phyloP scores from a whole-genome alignment of 2,888 invertebrate genomes.

The Morpho achilles region DNA sequence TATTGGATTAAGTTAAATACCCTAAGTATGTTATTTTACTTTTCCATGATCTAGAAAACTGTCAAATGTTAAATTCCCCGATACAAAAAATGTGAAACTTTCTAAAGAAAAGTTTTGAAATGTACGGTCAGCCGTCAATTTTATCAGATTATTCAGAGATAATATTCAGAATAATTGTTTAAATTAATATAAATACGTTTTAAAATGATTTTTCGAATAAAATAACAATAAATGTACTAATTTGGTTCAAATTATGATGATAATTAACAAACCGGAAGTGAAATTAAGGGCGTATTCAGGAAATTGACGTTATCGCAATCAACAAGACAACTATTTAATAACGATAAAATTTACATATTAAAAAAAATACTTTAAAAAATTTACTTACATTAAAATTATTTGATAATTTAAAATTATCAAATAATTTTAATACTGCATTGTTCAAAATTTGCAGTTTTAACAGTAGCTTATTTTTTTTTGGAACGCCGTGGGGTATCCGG shows the following conservation, averaged over 20 bases:
- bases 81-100: neutral
- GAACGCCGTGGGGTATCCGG: too few relatives aligned
- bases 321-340: neutral
- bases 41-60: too few relatives aligned
- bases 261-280: conserved; percentile 18
- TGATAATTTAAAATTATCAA: too few relatives aligned
- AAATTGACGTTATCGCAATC: conserved; percentile 8
- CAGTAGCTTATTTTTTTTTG: neutral
- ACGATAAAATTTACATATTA: too few relatives aligned
- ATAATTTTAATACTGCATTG: too few relatives aligned
- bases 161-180: neutral
- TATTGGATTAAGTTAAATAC: too few relatives aligned
- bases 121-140: neutral
- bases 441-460: too few relatives aligned
- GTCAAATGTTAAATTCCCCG: too few relatives aligned
- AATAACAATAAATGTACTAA: neutral
- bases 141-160: neutral
- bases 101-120: neutral
- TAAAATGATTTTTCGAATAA: neutral
- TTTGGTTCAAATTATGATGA: neutral
- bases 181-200: neutral
- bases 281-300: conserved; percentile 17
- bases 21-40: too few relatives aligned
- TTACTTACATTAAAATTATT: too few relatives aligned
- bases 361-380: neutral